Base-by-base conservation (phyloP, 2,113 vertebrate genomes). In the Tupaia tana region DNA sequence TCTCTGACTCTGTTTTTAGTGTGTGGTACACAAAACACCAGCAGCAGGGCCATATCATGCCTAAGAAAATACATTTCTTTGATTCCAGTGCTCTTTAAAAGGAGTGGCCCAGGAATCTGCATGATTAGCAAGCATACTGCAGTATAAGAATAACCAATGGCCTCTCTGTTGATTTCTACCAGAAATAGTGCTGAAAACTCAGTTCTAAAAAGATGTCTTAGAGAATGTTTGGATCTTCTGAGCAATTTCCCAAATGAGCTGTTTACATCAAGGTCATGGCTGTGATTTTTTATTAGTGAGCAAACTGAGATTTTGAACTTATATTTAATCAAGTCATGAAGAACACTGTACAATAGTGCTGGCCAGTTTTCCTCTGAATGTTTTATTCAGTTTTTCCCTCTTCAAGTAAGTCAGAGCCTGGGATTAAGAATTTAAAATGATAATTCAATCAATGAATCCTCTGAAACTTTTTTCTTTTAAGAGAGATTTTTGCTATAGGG, bases 51-150 rank as follows among this genome's bases (percentile, higher is more conserved):
- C 15, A 63, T 25, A 54, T 11, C 7, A 18, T 31, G 34, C 69
- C 71, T 82, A 74, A 92, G 64, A 90, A 94, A 92, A 61, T 43
- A 16, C 64, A 73, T 14, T 86, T 71, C 13, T 63, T 82, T 83
- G 63, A 56, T 59, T 19, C 58, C 15, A 15, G 24, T 19, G 82
- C 10, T 77, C 69, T 59, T 95, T 31, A 54, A 79, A 77, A 86
- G n/a, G 70, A 94, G 24, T n/a, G 9, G 12, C 24, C 63, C 59
- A 16, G 24, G 82, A n/a, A 71, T 86, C 70, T 83, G 15, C 25
- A 27, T 29, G 31, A 15, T 78, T 56, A 78, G 70, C 7, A 73
- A 56, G 56, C 27, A 71, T 15, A 6, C 29, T 63, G 27, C 3
- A 66, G 29, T 5, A 1, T 86, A 43, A 86, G 69, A 74, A 66